Base-by-base conservation (phyloP, 2,888 invertebrate species). In the Terebella lapidaria region DNA sequence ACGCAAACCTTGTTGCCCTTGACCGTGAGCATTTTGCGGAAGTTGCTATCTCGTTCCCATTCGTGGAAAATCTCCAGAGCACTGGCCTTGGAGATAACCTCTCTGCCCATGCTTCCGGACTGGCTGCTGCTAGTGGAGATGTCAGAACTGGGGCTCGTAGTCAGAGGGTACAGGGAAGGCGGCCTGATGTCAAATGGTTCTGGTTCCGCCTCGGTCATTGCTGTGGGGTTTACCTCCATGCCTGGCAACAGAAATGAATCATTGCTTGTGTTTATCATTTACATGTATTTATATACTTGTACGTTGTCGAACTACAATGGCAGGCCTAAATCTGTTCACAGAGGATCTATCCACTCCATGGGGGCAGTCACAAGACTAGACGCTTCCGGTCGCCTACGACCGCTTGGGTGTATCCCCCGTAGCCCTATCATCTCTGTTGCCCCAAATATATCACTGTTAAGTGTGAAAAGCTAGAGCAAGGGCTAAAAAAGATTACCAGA, bases 1-100 rank as follows among this genome's bases (percentile, higher is more conserved):
- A 87, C 86, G 72, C 89, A 89, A 3, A 69, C 65, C 35, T 61
- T 55, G 46, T 51, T 55, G 20, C 59, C 25, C 25, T 61, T 28
- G 47, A 53, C 51, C 29, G 20, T n/a, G 3, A 22, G 56, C 22
- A 20, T 20, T 1, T 22, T 25, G 27, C 56, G 57, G 2, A 35
- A 15, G 4, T 18, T 27, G 52, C 52, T 51, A n/a, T 30, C 60
- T 26, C 52, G 59, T 24, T 57, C 59, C 22, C 60, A 58, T 25
- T 67, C 62, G 29, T 59, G 49, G 47, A 61, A 56, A 22, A 67
- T 67, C 47, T 67, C 67, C 3, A 67, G 55, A 10, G 66, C 58
- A 20, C 55, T 51, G 1, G 64, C 61, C 46, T 59, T 56, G 18
- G 62, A 57, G 22, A 64, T 30, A 18, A 62, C 22, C 60, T 58